Percentiles rank a stretch among this genome's conserved stretches.
Evolutionary conservation across 2,888 invertebrate genomes (phyloP).

Genomic region (Ochropacha duplaris): DNA sequence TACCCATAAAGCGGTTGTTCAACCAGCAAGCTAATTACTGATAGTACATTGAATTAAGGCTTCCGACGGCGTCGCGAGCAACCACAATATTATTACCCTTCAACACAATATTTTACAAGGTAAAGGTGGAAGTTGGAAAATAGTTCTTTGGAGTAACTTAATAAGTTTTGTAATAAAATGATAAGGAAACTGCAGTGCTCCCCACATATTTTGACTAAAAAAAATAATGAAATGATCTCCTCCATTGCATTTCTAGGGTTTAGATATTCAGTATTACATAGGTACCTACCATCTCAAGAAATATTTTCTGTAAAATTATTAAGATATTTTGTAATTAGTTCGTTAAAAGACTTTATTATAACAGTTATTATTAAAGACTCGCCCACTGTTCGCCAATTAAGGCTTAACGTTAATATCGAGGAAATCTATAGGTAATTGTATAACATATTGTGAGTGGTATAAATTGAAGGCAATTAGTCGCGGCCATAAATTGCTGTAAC

Average conservation of each 20-base stretch:
- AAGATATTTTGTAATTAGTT: too few relatives aligned
- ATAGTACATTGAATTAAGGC: constrained; percentile 44
- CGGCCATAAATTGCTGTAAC: constrained; percentile 62
- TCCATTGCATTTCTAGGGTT: too few relatives aligned
- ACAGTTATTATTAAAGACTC: background rate
- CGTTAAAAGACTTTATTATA: background rate
- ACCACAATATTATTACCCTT: constrained; percentile 20
- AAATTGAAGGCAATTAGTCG: constrained; percentile 70
- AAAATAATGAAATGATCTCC: too few relatives aligned
- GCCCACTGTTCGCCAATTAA: constrained; percentile 10
- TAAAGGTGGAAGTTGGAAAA: background rate
- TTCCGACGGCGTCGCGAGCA: constrained; percentile 14
- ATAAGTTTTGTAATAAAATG: background rate
- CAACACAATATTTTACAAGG: constrained; percentile 14
- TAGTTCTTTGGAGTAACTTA: background rate
- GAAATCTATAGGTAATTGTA: constrained; percentile 8
- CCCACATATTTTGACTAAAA: too few relatives aligned
- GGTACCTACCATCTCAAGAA: too few relatives aligned
- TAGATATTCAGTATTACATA: too few relatives aligned
- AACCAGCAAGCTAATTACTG: constrained; percentile 36
- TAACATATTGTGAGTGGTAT: constrained; percentile 26
- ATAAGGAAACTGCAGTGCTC: background rate
- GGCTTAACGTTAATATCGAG: background rate
- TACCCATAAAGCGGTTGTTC: constrained; percentile 35
- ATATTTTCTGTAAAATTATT: too few relatives aligned